Base-by-base conservation (phyloP, 2,113 vertebrate genomes). In the Semnopithecus entellus region DNA sequence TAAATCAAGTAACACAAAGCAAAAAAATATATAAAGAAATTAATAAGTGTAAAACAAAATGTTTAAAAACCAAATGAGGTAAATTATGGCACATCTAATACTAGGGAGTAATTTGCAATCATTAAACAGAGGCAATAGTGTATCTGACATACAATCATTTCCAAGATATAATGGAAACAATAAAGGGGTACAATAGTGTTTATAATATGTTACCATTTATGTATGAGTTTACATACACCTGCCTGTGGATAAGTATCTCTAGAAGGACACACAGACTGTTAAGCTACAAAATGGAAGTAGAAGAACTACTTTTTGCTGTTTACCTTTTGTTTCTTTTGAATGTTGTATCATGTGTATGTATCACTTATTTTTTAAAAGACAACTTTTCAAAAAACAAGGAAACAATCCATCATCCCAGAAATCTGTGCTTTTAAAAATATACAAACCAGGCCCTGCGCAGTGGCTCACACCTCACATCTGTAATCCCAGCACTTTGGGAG, bases 391-490 rank as follows among this genome's bases (percentile, higher is more conserved):
- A 57, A 87, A 76, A 95, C 27, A 22, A 40, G n/a, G 22, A 88
- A 91, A 70, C 11, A 59, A 57, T 6, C 12, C 32, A 64, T 91
- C 22, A 73, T 88, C 48, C 91, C 23, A 57, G 91, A 84, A 79
- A 68, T 14, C 27, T 75, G n/a, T 38, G 40, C 64, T 95, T 91
- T 94, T 68, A 89, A 91, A 57, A 88, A 52, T 13, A 64, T 32
- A 14, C 27, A 30, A 64, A 30, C 27, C 20, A 55, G 52, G 18
- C 52, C 17, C 0, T 18, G 52, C 18, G 0, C 6, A 0, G 18
- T 55, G 52, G 52, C 18, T 64, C 12, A 64, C 12, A 12, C 27
- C 61, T 64, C 61, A 64, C 27, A 30, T 27, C 27, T 64, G 61
- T 64, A 64, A 64, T 30, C 61, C 61, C 61, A 30, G 61, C 61